Evolutionary conservation across 2,888 invertebrate genomes (phyloP), one percentile per base, ranked within the genome.

Genomic region (Dicyrtomina minuta): DNA sequence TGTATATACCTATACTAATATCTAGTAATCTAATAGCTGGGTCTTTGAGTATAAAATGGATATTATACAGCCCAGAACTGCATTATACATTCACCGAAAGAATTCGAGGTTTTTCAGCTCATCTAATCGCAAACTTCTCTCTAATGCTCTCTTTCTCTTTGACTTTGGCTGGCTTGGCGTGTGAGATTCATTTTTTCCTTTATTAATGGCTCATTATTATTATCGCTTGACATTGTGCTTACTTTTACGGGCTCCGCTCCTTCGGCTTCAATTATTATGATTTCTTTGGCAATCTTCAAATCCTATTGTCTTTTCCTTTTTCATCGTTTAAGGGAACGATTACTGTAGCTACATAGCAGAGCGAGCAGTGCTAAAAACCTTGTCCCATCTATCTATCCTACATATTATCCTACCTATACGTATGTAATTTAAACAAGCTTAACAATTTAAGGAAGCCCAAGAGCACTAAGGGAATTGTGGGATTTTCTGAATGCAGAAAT

Each of bases 161-260:
- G 20, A 59, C 22, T 60, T 44, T 43, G 10, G 60, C 22, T n/a
- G 10, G 44, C 17, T 64, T 64, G 64, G 64, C 64, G 27, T 39
- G 27, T 39, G 41, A 41, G 58, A 13, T 49, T 20, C 51, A 33
- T 39, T 64, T 64, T 61, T 51, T 64, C 64, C 64, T 49, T 64
- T 51, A 64, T 64, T 64, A 64, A 64, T 64, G 64, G 64, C 33
- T 64, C 64, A 64, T 64, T 64, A 51, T 64, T 51, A 20, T 53
- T 64, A 64, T 64, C 64, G 64, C 53, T 51, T 51, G 17, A 61
- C 44, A 44, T 60, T 61, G 44, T 46, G 46, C 26, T 46, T 15
- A 55, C 27, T 55, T 55, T 55, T 8, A 33, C 33, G 33, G 15
- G 12, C 26, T 20, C 26, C 3, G 55, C 24, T 55, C 22, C 26